Percentiles rank a stretch among this genome's conserved stretches.
Evolutionary conservation across 2,888 invertebrate genomes (phyloP).

Genomic region (Trypoxylon attenuatum): DNA sequence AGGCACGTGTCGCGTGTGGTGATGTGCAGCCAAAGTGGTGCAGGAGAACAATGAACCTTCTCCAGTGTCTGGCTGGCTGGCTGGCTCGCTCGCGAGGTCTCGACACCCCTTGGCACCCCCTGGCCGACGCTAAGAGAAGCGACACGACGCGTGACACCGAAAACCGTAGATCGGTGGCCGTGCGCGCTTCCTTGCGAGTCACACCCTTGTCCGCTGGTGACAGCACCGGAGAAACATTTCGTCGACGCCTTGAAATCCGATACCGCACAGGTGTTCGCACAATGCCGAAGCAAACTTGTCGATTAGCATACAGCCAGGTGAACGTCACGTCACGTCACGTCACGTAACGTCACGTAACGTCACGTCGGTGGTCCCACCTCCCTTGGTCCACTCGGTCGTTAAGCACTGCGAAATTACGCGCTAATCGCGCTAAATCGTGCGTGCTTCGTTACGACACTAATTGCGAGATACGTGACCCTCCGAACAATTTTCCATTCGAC

Average conservation of each 20-base stretch:
- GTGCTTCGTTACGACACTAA: background rate
- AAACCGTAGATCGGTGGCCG: constrained; percentile 6
- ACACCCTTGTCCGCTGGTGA: constrained; percentile 39
- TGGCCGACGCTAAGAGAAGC: too few relatives aligned
- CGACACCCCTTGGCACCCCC: too few relatives aligned
- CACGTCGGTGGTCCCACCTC: too few relatives aligned
- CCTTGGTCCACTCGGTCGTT: background rate
- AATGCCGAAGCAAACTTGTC: constrained; percentile 30
- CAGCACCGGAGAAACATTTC: constrained; percentile 46
- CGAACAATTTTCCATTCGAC: background rate
- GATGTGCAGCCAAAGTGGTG: too few relatives aligned
- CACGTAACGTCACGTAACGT: constrained; percentile 6
- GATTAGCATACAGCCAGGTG: constrained; percentile 42
- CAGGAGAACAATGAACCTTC: too few relatives aligned
- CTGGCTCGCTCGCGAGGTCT: too few relatives aligned
- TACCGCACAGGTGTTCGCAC: constrained; percentile 58
- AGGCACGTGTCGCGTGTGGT: too few relatives aligned
- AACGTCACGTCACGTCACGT: constrained; percentile 6
- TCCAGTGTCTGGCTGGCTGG: too few relatives aligned
- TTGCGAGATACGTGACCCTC: background rate
- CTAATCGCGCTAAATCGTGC: background rate
- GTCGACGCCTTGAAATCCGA: constrained; percentile 56
- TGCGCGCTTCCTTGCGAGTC: background rate
- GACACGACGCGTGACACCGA: constrained; percentile 10
- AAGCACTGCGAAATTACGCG: background rate